phyloP scores from a whole-genome alignment of 2,113 vertebrate species.

The Grammomys surdaster region DNA sequence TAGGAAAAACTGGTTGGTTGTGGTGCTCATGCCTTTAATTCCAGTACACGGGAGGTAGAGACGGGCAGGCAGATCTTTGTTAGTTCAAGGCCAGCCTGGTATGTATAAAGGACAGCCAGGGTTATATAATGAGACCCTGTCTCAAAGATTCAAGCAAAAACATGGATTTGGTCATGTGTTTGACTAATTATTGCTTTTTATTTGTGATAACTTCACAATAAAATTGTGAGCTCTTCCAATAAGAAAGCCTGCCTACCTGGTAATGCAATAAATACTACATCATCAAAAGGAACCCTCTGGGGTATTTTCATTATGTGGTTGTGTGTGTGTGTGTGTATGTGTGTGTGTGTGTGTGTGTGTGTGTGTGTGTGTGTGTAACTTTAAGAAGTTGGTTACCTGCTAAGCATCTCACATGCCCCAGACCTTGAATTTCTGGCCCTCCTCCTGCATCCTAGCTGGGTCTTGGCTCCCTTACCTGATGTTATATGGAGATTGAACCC shows the following conservation, averaged over 20 bases:
- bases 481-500: neutral
- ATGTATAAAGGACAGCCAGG: neutral
- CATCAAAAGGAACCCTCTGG: neutral
- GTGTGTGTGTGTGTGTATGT: neutral
- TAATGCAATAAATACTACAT: neutral
- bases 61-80: neutral
- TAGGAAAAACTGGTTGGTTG: neutral
- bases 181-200: neutral
- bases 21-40: neutral
- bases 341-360: neutral
- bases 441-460: neutral
- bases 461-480: neutral
- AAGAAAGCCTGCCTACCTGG: neutral
- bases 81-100: neutral
- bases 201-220: neutral
- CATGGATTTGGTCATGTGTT: neutral
- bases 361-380: neutral
- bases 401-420: neutral
- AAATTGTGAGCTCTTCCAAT: neutral
- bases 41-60: neutral
- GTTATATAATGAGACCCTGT: neutral
- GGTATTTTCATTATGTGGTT: neutral
- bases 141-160: neutral
- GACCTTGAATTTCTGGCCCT: neutral
- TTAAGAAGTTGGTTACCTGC: neutral